Percentiles rank a stretch among this genome's conserved stretches.
Evolutionary conservation across 2,888 invertebrate species (phyloP).

Genomic region (Dicycla oo): DNA sequence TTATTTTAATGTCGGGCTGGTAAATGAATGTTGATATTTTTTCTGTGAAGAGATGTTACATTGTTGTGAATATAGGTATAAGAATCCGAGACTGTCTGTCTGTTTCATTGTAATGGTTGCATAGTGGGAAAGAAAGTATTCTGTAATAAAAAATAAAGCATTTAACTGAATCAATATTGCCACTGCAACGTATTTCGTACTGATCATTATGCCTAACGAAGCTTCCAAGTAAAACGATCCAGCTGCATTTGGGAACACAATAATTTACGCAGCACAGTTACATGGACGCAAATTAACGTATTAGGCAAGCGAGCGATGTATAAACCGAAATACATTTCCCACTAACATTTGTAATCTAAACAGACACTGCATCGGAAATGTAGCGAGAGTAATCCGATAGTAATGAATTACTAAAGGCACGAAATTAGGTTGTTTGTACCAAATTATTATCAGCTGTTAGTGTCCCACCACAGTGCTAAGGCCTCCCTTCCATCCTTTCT

Average conservation of each 20-base stretch:
- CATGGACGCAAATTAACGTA: slow-evolving; percentile 56
- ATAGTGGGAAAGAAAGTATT: slow-evolving; percentile 40
- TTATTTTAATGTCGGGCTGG: slow-evolving; percentile 32
- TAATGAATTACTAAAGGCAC: slow-evolving; percentile 66
- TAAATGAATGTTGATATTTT: slow-evolving; percentile 27
- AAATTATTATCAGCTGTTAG: no score
- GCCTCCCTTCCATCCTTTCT: no score
- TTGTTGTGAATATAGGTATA: slow-evolving; percentile 1
- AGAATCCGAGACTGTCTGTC: slow-evolving; percentile 5
- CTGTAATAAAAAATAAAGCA: slow-evolving; percentile 8
- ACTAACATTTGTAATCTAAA: slow-evolving; percentile 51
- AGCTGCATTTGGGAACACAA: slow-evolving; percentile 45
- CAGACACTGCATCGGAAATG: slow-evolving; percentile 48
- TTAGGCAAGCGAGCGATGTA: slow-evolving; percentile 41
- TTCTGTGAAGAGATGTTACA: slow-evolving; percentile 2
- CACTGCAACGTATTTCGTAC: slow-evolving; percentile 2
- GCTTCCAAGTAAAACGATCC: slow-evolving; percentile 45
- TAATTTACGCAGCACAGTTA: slow-evolving; percentile 38
- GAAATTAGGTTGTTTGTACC: background rate
- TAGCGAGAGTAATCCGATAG: slow-evolving; percentile 57
- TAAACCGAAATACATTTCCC: slow-evolving; percentile 56
- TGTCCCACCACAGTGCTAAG: no score
- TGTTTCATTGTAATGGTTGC: slow-evolving; percentile 27
- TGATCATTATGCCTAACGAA: slow-evolving; percentile 21
- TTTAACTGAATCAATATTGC: slow-evolving; percentile 21